phyloP scores from a whole-genome alignment of 2,113 vertebrate species.

The Pachypanchax playfairii region DNA sequence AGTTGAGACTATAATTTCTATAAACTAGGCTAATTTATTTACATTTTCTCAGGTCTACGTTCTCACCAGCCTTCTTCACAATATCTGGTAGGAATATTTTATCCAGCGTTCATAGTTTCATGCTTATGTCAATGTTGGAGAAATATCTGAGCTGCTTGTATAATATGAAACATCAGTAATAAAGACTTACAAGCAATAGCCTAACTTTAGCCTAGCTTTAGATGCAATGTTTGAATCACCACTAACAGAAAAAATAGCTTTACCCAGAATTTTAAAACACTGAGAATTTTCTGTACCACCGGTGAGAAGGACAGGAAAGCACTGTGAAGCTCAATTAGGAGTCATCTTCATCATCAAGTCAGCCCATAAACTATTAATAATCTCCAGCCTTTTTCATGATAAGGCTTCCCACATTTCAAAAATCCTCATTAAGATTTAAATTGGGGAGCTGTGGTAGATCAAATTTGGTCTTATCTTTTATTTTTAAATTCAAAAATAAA shows the following conservation, averaged over 20 bases:
- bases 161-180: too few relatives aligned
- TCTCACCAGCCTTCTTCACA: too few relatives aligned
- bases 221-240: too few relatives aligned
- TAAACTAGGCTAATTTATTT: too few relatives aligned
- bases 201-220: too few relatives aligned
- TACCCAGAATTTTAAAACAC: constrained; percentile 39
- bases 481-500: constrained; percentile 58
- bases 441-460: constrained; percentile 57
- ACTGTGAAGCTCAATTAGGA: constrained; percentile 68
- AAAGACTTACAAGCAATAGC: too few relatives aligned
- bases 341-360: constrained; percentile 73
- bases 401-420: constrained; percentile 62
- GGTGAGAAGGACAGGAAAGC: constrained; percentile 48
- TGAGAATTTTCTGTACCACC: constrained; percentile 51
- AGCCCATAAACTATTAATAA: constrained; percentile 76
- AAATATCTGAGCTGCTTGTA: too few relatives aligned
- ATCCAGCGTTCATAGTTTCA: too few relatives aligned
- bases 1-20: neutral
- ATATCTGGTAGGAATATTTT: too few relatives aligned
- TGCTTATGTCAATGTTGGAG: too few relatives aligned
- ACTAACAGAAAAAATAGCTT: constrained; percentile 4
- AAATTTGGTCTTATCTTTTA: constrained; percentile 52
- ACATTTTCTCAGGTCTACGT: too few relatives aligned
- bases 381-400: constrained; percentile 67
- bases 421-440: constrained; percentile 68